Evolutionary conservation across 92 coral and sea anemone genomes (phyloP).

Genomic region (Epizoanthus scotinus): DNA sequence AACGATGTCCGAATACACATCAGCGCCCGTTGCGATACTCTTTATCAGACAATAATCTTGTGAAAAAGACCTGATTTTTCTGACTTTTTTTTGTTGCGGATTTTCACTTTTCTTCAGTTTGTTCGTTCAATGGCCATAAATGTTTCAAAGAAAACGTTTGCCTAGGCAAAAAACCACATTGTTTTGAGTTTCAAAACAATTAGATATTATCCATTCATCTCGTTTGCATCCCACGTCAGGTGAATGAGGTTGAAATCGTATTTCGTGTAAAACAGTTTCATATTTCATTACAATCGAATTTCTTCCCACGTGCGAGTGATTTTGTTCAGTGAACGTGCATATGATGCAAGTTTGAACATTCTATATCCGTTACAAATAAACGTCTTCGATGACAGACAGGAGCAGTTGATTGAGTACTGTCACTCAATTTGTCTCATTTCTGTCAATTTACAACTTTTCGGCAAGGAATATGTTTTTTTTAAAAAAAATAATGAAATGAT

Average conservation of each 20-base stretch:
- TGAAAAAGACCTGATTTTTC: too few species aligned
- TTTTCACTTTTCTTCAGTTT: too few species aligned
- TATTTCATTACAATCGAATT: background rate
- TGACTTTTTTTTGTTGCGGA: too few species aligned
- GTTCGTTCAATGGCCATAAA: too few species aligned
- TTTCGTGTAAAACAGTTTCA: constrained; percentile 15
- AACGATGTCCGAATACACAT: background rate
- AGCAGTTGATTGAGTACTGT: background rate
- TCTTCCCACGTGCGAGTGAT: background rate
- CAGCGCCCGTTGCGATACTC: too few species aligned
- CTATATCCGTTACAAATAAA: background rate
- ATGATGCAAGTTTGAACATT: background rate
- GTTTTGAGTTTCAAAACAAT: background rate
- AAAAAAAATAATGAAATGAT: constrained; percentile 2
- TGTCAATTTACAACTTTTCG: constrained; percentile 1
- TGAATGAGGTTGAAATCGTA: constrained; percentile 7
- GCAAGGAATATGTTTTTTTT: background rate
- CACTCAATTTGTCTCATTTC: constrained; percentile 17
- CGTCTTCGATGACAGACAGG: background rate
- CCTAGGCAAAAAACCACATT: background rate
- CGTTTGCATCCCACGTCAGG: background rate
- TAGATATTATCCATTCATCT: background rate
- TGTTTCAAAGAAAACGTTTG: too few species aligned
- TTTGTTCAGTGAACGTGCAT: background rate
- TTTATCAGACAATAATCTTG: too few species aligned